Percentiles rank a stretch among this genome's conserved stretches.
Evolutionary conservation across 92 coral and sea anemone genomes (phyloP).

Genomic region (Scolanthus callimorphus): DNA sequence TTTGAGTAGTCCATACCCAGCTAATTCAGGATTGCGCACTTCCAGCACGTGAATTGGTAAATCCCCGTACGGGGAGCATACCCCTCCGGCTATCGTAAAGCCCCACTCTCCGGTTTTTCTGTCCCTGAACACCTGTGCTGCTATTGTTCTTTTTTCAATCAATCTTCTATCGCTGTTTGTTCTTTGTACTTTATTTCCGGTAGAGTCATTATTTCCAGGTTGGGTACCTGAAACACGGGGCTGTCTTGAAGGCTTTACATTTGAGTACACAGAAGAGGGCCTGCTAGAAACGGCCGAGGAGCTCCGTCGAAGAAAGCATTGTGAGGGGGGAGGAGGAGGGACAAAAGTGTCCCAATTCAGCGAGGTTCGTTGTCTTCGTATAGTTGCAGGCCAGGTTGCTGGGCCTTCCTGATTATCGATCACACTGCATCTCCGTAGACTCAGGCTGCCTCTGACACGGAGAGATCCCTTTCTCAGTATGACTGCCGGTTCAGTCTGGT

Average conservation of each 20-base stretch:
- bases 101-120: slow-evolving; percentile 46
- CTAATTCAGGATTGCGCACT: slow-evolving; percentile 15
- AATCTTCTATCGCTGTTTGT: slow-evolving; percentile 28
- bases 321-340: slow-evolving; percentile 32
- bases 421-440: background rate
- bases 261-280: slow-evolving; percentile 35
- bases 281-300: slow-evolving; percentile 30
- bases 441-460: slow-evolving; percentile 28
- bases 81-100: slow-evolving; percentile 65
- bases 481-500: slow-evolving; percentile 15
- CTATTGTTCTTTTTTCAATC: slow-evolving; percentile 50
- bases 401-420: slow-evolving; percentile 24
- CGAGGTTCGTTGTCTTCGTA: slow-evolving; percentile 49
- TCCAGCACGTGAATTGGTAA: slow-evolving; percentile 69
- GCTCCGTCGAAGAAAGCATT: slow-evolving; percentile 29
- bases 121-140: slow-evolving; percentile 33
- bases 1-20: slow-evolving; percentile 27
- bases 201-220: background rate
- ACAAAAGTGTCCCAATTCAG: slow-evolving; percentile 63
- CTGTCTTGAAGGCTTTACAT: slow-evolving; percentile 20
- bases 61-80: slow-evolving; percentile 78
- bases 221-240: background rate
- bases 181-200: slow-evolving; percentile 10
- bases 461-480: slow-evolving; percentile 17
- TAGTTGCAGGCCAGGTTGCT: slow-evolving; percentile 68